Conservation (phyloP, 1,140 invertebrate genomes). For the Cotesia vestalis region DNA sequence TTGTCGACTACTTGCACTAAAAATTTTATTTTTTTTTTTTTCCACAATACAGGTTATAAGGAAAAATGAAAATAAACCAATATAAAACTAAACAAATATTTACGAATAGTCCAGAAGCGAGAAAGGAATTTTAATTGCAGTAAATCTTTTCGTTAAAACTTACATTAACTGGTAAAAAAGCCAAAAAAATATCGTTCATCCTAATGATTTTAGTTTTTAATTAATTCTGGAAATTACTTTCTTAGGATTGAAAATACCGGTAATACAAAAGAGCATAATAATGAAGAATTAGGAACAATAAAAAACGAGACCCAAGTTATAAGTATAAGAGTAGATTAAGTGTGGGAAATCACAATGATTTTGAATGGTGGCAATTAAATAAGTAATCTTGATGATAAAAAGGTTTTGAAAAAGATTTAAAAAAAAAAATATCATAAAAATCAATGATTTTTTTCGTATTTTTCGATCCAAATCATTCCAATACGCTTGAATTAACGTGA, state of each 20-base stretch:
- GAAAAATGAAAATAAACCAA: too few relatives aligned
- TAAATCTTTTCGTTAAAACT: not conserved
- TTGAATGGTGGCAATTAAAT: not conserved
- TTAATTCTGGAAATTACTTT: not conserved
- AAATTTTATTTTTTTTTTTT: too few relatives aligned
- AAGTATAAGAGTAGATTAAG: not conserved
- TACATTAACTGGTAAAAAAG: not conserved
- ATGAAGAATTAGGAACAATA: not conserved
- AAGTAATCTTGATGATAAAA: not conserved
- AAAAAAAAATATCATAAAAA: constrained; percentile 10
- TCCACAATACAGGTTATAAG: too few relatives aligned
- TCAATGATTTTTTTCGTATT: constrained; percentile 28
- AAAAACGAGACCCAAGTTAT: constrained; percentile 6
- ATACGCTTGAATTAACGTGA: constrained; percentile 39
- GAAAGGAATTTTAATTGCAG: too few relatives aligned
- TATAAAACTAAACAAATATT: too few relatives aligned
- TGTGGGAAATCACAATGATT: not conserved
- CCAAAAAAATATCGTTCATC: not conserved
- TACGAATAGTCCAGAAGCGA: too few relatives aligned
- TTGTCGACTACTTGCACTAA: too few relatives aligned
- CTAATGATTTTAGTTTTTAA: not conserved
- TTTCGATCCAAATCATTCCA: constrained; percentile 34
- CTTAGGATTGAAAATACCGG: not conserved
- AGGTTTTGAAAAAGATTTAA: not conserved
- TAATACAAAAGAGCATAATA: not conserved